Conservation (phyloP, 2,113 vertebrate genomes). For the Crypturellus undulatus region DNA sequence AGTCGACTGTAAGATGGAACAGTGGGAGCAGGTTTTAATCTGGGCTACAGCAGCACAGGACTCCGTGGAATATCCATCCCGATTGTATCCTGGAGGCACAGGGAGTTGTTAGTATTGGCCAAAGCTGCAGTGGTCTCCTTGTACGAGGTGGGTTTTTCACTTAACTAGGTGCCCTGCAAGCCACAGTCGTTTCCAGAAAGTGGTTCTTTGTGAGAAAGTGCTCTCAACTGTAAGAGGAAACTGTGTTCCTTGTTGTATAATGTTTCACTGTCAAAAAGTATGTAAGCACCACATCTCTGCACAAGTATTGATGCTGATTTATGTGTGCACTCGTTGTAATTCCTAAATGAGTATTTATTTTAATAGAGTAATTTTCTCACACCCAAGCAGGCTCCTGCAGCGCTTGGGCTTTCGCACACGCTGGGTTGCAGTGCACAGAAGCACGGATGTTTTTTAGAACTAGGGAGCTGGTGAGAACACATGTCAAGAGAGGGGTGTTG, state of each 20-base stretch:
- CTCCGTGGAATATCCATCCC: not conserved
- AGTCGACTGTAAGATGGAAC: not conserved
- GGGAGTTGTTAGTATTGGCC: not conserved
- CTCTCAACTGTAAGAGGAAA: not conserved
- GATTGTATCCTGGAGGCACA: not conserved
- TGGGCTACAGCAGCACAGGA: not conserved
- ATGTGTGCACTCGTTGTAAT: not conserved
- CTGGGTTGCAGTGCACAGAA: not conserved
- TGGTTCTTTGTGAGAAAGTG: not conserved
- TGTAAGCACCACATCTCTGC: not conserved
- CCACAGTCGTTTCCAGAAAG: not conserved
- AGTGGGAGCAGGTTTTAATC: not conserved
- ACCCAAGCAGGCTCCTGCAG: not conserved
- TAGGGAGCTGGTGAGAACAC: not conserved
- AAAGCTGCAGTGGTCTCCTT: not conserved
- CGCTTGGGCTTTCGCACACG: conserved; percentile 34
- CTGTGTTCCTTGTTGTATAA: not conserved
- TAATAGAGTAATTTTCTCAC: conserved; percentile 6
- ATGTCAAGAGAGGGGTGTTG: not conserved
- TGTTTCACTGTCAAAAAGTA: not conserved
- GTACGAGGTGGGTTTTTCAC: not conserved
- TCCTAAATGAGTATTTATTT: not conserved
- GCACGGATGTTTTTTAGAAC: not conserved
- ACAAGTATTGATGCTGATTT: not conserved
- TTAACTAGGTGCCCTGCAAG: not conserved